Percentiles rank a stretch among this genome's conserved stretches.
Evolutionary conservation across 2,888 invertebrate genomes (phyloP).

Genomic region (Cylloceria caligata): DNA sequence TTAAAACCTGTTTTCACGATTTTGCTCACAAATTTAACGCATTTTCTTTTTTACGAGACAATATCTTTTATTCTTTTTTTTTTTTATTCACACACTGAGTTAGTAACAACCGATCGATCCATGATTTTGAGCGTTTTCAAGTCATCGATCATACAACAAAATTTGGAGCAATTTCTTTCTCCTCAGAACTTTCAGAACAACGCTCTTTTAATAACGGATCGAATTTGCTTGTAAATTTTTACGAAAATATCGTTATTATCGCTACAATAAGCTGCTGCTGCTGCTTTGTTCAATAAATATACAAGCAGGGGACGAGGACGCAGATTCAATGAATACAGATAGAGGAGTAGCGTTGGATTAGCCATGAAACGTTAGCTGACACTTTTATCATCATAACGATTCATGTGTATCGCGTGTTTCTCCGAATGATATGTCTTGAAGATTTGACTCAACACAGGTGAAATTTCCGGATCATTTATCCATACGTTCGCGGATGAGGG

Average conservation of each 20-base stretch:
- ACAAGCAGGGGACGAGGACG: conserved; percentile 51
- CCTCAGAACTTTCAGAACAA: neutral
- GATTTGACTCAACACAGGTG: conserved; percentile 88
- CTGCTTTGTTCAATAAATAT: conserved; percentile 38
- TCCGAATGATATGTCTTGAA: conserved; percentile 88
- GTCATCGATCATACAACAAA: conserved; percentile 22
- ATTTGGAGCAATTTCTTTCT: neutral
- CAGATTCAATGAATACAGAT: conserved; percentile 33
- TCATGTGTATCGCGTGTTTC: conserved; percentile 87
- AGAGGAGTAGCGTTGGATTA: neutral
- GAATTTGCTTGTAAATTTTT: conserved; percentile 67
- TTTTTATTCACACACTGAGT: conserved; percentile 47
- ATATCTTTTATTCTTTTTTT: conserved; percentile 22
- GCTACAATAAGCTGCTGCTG: conserved; percentile 61
- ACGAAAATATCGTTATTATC: conserved; percentile 67
- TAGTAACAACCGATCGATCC: conserved; percentile 58
- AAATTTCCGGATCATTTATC: conserved; percentile 89
- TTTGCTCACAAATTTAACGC: conserved; percentile 48
- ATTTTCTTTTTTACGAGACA: conserved; percentile 39
- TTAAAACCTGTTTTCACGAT: conserved; percentile 33
- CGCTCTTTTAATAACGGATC: conserved; percentile 31
- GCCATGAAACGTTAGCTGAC: conserved; percentile 60
- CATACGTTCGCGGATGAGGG: conserved; percentile 88
- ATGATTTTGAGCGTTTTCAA: conserved; percentile 28
- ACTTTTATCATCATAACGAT: conserved; percentile 79